Evolutionary conservation across 2,797 vertebrate species (phyloP).

Genomic region (Halcyon badia): DNA sequence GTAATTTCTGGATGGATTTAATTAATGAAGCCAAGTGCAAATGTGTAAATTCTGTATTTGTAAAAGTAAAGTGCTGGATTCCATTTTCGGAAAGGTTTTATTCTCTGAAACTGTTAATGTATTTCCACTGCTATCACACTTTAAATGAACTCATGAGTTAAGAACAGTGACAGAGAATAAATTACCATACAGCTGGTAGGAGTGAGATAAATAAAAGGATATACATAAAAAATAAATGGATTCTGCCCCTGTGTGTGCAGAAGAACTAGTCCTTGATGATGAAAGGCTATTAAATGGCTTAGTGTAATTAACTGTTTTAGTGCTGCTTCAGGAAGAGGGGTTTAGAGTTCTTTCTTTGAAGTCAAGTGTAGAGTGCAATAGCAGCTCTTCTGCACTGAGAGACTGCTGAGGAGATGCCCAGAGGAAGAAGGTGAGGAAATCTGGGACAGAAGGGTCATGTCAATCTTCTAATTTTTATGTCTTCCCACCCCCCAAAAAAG

Average conservation of each 20-base stretch:
- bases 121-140: constrained; percentile 48
- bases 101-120: constrained; percentile 59
- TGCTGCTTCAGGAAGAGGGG: constrained; percentile 49
- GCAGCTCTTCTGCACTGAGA: constrained; percentile 1
- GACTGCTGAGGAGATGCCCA: neutral
- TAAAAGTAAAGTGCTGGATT: constrained; percentile 42
- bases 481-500: fast-evolving
- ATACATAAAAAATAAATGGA: constrained; percentile 55
- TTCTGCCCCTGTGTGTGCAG: constrained; percentile 26
- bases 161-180: constrained; percentile 71
- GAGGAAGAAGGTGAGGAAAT: neutral
- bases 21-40: constrained; percentile 54
- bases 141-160: constrained; percentile 67
- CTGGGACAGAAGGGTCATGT: neutral
- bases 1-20: neutral
- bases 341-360: constrained; percentile 45
- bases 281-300: constrained; percentile 58
- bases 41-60: constrained; percentile 42
- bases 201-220: constrained; percentile 69
- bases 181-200: constrained; percentile 65
- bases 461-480: neutral
- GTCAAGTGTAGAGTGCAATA: neutral
- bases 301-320: constrained; percentile 57
- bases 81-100: constrained; percentile 36
- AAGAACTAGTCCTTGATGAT: constrained; percentile 42